Evolutionary conservation across 2,888 invertebrate genomes (phyloP).

Genomic region (Abscondita cerata): DNA sequence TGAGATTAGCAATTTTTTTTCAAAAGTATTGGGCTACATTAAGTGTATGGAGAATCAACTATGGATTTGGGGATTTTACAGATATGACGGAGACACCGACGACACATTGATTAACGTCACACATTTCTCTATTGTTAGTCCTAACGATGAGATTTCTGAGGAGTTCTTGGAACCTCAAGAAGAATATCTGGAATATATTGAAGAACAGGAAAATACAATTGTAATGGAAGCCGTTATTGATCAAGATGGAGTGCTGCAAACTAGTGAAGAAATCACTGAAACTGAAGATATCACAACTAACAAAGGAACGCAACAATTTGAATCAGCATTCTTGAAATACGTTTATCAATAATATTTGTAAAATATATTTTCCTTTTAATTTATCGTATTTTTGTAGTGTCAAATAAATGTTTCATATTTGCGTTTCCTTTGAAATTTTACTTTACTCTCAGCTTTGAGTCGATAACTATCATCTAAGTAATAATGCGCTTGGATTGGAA

Average conservation of each 20-base stretch:
- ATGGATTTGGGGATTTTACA: conserved; percentile 57
- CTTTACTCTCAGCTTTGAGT: too few relatives aligned
- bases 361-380: neutral
- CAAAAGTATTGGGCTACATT: conserved; percentile 55
- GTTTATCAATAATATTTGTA: conserved; percentile 37
- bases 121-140: conserved; percentile 45
- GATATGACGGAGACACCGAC: conserved; percentile 46
- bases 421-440: too few relatives aligned
- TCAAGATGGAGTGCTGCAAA: conserved; percentile 46
- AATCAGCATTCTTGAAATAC: conserved; percentile 41
- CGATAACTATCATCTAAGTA: too few relatives aligned
- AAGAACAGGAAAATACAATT: conserved; percentile 38
- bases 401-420: too few relatives aligned
- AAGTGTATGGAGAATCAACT: conserved; percentile 57
- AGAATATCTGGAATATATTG: conserved; percentile 47
- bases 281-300: conserved; percentile 3
- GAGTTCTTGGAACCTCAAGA: conserved; percentile 59
- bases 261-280: conserved; percentile 23
- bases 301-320: conserved; percentile 30
- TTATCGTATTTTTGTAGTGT: too few relatives aligned
- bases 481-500: too few relatives aligned
- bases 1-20: conserved; percentile 54
- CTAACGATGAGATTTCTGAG: conserved; percentile 39
- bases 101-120: conserved; percentile 52
- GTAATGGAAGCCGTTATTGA: conserved; percentile 51